Evolutionary conservation across 1,140 invertebrate genomes (phyloP).

Genomic region (Theocolax elegans): DNA sequence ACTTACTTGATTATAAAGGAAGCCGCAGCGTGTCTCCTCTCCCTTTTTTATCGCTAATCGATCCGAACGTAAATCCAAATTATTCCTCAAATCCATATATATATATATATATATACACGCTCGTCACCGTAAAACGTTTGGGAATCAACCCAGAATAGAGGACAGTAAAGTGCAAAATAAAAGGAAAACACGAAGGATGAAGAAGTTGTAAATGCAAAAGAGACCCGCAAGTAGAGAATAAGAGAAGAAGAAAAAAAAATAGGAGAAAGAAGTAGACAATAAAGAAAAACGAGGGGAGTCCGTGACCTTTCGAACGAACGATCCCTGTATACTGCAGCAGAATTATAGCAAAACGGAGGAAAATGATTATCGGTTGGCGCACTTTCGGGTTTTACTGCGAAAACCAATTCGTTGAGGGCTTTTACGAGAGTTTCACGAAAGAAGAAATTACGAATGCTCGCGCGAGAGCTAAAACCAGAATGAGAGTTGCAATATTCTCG

Average conservation of each 20-base stretch:
- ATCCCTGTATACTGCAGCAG: background rate
- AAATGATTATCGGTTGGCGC: conserved; percentile 30
- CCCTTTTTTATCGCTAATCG: conserved; percentile 37
- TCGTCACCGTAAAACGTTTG: background rate
- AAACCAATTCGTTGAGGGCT: conserved; percentile 47
- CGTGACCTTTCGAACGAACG: background rate
- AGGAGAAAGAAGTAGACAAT: background rate
- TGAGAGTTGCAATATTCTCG: background rate
- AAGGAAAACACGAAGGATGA: background rate
- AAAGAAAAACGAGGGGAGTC: background rate
- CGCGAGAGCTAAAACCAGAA: background rate
- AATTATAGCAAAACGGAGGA: background rate
- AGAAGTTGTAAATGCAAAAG: conserved; percentile 15
- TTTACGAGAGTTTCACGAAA: conserved; percentile 49
- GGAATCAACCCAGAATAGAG: background rate
- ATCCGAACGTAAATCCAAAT: conserved; percentile 5
- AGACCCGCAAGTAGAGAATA: background rate
- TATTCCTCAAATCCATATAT: background rate
- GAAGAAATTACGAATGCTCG: conserved; percentile 30
- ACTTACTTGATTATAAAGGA: conserved; percentile 27
- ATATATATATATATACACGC: too few relatives aligned
- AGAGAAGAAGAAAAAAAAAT: background rate
- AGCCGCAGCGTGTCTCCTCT: too few relatives aligned
- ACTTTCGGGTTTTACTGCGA: conserved; percentile 44
- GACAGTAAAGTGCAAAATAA: background rate